Percentiles rank a stretch among this genome's conserved stretches.
These are phyloP conservation scores for Drosophila trichaetosa DNA, from an alignment of 2,888 invertebrate genomes.

Conservation along the genomic window DNA sequence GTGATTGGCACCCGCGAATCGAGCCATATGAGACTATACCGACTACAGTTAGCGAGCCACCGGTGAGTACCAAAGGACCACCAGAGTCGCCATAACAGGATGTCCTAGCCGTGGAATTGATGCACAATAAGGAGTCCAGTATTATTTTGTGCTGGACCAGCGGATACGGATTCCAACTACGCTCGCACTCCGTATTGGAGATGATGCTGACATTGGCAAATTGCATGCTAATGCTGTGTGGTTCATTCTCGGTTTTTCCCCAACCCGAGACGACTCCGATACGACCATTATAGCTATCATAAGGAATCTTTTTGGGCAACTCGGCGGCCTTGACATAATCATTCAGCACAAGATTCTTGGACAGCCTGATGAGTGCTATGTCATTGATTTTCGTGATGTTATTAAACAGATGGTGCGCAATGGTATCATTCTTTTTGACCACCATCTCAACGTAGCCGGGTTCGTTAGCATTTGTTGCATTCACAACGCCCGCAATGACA, in stretches of 20 bases:
- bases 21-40: constrained; percentile 65
- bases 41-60: constrained; percentile 41
- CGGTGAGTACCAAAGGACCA: constrained; percentile 56
- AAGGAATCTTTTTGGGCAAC: constrained; percentile 26
- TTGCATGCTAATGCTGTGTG: constrained; percentile 20
- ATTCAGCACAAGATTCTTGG: constrained; percentile 23
- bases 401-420: constrained; percentile 37
- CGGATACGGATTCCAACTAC: constrained; percentile 50
- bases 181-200: constrained; percentile 45
- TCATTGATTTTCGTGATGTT: no score
- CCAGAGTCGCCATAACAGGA: constrained; percentile 66
- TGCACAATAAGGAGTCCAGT: constrained; percentile 43
- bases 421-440: constrained; percentile 16
- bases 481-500: constrained; percentile 36
- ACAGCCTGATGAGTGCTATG: constrained; percentile 47
- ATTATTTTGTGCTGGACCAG: constrained; percentile 29
- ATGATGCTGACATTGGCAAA: constrained; percentile 42
- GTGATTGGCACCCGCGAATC: constrained; percentile 28
- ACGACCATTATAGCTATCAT: background rate
- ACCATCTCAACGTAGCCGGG: constrained; percentile 5
- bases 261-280: constrained; percentile 52
- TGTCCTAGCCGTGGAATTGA: constrained; percentile 33
- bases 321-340: constrained; percentile 22
- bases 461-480: background rate
- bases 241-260: constrained; percentile 34